Base-by-base conservation (phyloP, 2,113 vertebrate genomes). In the Cricetomys ansorgei region DNA sequence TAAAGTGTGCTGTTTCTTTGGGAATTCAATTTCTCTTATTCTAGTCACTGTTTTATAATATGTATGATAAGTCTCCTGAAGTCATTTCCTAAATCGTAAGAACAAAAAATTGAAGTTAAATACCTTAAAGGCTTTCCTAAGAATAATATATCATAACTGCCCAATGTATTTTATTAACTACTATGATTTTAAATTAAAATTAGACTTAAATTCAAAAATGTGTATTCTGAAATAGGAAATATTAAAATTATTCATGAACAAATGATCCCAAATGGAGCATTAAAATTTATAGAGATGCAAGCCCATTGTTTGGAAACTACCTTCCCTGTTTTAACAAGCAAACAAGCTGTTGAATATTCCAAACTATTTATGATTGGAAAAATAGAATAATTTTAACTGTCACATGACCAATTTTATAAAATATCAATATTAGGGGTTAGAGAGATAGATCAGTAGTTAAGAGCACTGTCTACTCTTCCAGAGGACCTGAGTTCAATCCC, bases 31-130 rank as follows among this genome's bases (percentile, higher is more conserved):
- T 88, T 80, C 43, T 97, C 92, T 96, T 50, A 91, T 92, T 91
- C 27, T 62, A 92, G 84, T 95, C 95, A 83, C 53, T 91, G 85
- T 80, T 97, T 94, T 89, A 88, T 70, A 92, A 37, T 37, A 88
- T 31, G 3, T 73, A 53, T 77, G 59, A 89, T 93, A 89, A 92
- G 40, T 48, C 17, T 79, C 48, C 83, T 84, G 65, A 75, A 93
- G 92, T 83, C 50, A 92, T 94, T 94, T 92, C 76, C 64, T 72
- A 96, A 88, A 17, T 85, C 94, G 72, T 19, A 73, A 88, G 69
- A 95, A 95, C 86, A 95, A 97, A 91, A 93, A 96, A 92, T 96
- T 95, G 84, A 97, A 95, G 76, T 96, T 80, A 89, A 96, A 92
- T 86, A 94, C 34, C 23, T 77, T 84, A 79, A 84, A 96, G 25